Conservation (phyloP, 2,888 invertebrate species). For the Apoda limacodes region DNA sequence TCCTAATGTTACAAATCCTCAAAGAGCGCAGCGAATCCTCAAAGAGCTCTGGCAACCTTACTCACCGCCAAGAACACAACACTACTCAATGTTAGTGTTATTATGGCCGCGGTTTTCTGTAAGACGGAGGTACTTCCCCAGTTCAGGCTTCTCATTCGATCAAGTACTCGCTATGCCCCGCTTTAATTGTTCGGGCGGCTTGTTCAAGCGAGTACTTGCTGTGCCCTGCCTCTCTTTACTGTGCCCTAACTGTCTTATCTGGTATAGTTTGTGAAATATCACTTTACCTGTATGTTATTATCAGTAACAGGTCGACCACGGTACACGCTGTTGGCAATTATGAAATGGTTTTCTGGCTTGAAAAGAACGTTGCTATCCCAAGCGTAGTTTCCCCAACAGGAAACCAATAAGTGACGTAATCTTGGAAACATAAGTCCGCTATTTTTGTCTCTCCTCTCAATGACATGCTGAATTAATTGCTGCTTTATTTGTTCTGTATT, state of each 20-base stretch:
- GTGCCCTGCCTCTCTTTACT: no score
- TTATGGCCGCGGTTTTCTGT: no score
- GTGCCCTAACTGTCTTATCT: not conserved
- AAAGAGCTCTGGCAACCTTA: no score
- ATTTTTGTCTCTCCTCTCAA: slow-evolving; percentile 66
- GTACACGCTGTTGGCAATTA: slow-evolving; percentile 72
- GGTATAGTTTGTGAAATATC: not conserved
- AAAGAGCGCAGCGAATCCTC: no score
- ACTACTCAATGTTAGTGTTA: no score
- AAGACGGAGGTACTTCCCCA: no score
- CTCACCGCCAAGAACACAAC: no score
- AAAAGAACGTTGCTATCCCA: slow-evolving; percentile 74
- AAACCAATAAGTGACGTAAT: slow-evolving; percentile 74
- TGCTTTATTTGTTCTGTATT: slow-evolving; percentile 67
- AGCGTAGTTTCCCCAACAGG: slow-evolving; percentile 83
- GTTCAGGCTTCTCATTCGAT: no score
- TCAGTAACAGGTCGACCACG: slow-evolving; percentile 79
- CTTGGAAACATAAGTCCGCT: slow-evolving; percentile 75
- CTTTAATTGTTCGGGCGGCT: no score
- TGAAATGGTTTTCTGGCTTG: slow-evolving; percentile 77
- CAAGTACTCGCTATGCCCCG: no score
- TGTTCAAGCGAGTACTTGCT: no score
- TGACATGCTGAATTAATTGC: slow-evolving; percentile 54
- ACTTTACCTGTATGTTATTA: slow-evolving; percentile 76
- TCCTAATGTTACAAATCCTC: no score